Evolutionary conservation across 1,140 invertebrate genomes (phyloP), one percentile per base, ranked within the genome.

Genomic region (Bombus waltoni): DNA sequence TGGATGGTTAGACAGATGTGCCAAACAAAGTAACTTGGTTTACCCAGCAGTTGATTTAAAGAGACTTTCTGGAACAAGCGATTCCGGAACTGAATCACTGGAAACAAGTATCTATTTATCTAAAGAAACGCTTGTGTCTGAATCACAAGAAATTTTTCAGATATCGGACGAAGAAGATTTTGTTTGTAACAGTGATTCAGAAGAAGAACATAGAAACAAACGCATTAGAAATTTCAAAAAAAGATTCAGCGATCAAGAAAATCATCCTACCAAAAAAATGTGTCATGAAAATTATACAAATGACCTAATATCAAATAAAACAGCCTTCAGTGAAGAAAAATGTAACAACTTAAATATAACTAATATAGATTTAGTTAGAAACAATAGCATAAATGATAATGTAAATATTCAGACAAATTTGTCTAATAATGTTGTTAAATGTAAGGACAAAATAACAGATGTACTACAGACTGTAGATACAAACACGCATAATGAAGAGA

Each of bases 171-270:
- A 94, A 75, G 94, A 94, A 83, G 97, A 97, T 92, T 96, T 96
- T 94, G 95, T 97, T 73, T 96, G 95, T 92, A 96, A 96, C 82
- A 97, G 96, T 94, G 97, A 97, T 93, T 96, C 96, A 59, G 97
- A 97, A 91, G 96, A 96, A 42, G 94, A 94, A 32, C 72, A 78
- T 59, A 88, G 78, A n/a, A 93, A 86, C n/a, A 95, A 95, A 81
- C 92, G 94, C 57, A 89, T 93, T 15, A 88, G 94, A 89, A 95
- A 94, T 83, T 90, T 88, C 3, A 92, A 89, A 9, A 93, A 92
- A 68, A 66, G 70, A 57, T 47, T 83, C 3, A 91, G 86, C 11
- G 89, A 92, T n/a, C 83, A 81, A 53, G 74, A 88, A 13, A 74
- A 13, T 80, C 72, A 32, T n/a, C 32, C 68, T 1, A 22, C 65